phyloP scores from a whole-genome alignment of 2,797 vertebrate species.

The Adelosebastes latens region DNA sequence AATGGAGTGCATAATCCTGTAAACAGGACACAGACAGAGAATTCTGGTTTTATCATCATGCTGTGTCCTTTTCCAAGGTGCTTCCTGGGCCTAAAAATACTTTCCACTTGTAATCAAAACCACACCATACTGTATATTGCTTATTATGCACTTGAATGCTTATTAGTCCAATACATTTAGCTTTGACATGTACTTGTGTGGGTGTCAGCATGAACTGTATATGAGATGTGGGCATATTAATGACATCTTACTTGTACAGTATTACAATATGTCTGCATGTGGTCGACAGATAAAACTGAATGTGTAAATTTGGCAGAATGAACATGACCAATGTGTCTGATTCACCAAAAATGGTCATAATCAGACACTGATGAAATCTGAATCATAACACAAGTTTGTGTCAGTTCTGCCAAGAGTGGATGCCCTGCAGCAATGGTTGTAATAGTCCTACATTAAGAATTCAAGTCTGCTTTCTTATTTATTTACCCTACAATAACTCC shows the following conservation, averaged over 20 bases:
- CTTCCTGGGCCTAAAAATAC: constrained; percentile 10
- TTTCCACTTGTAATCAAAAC: constrained; percentile 2
- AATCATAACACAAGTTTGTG: background rate
- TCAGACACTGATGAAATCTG: background rate
- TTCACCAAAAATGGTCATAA: background rate
- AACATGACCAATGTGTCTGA: background rate
- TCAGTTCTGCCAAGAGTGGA: background rate
- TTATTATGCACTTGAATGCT: background rate
- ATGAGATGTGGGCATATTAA: background rate
- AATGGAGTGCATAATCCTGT: constrained; percentile 51
- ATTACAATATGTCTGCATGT: background rate
- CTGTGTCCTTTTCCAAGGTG: constrained; percentile 49
- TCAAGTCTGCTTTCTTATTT: background rate
- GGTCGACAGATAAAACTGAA: background rate
- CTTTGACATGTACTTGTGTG: background rate
- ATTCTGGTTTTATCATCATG: constrained; percentile 38
- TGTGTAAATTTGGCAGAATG: background rate
- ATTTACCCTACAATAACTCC: background rate
- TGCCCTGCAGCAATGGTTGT: constrained; percentile 5
- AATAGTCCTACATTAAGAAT: background rate
- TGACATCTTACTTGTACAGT: background rate
- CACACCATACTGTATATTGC: background rate
- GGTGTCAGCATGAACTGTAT: background rate
- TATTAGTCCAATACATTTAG: background rate
- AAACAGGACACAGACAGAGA: constrained; percentile 47